Evolutionary conservation across 2,797 vertebrate species (phyloP).

Genomic region (Chiroxiphia lanceolata): DNA sequence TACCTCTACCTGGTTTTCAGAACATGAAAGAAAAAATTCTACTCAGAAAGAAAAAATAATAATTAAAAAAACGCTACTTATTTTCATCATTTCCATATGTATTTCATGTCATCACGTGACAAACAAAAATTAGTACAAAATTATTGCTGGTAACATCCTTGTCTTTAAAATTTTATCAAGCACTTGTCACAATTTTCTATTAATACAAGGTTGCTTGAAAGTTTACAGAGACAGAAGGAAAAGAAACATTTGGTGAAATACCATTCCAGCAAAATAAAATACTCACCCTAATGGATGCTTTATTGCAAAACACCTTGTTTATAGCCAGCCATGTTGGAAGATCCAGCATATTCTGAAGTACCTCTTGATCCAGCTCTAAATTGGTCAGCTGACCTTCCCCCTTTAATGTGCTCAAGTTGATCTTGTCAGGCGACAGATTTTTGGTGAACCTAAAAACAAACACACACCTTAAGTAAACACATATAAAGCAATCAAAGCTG

Average conservation of each 20-base stretch:
- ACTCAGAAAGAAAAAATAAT: background rate
- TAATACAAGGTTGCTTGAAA: background rate
- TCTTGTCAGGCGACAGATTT: constrained; percentile 85
- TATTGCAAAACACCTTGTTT: constrained; percentile 97
- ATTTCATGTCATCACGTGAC: background rate
- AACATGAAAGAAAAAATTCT: background rate
- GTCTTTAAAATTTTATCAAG: background rate
- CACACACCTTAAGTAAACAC: background rate
- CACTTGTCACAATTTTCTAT: background rate
- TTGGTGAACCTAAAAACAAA: constrained; percentile 81
- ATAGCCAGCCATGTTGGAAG: constrained; percentile 93
- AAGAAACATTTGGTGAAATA: background rate
- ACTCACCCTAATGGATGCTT: constrained; percentile 95
- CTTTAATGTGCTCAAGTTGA: constrained; percentile 83
- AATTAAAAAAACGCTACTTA: background rate
- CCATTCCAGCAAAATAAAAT: background rate
- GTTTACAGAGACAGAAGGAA: background rate
- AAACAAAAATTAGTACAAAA: background rate
- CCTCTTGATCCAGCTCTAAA: constrained; percentile 83
- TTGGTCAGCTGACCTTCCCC: constrained; percentile 85
- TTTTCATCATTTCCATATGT: background rate
- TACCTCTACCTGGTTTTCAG: background rate
- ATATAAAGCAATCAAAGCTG: background rate
- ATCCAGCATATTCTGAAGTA: constrained; percentile 86
- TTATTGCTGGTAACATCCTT: background rate